A percentile compares a stretch with the other conserved stretches of the same genome.
Conservation (phyloP, 2,888 invertebrate genomes). For the Apodemia mormo region DNA sequence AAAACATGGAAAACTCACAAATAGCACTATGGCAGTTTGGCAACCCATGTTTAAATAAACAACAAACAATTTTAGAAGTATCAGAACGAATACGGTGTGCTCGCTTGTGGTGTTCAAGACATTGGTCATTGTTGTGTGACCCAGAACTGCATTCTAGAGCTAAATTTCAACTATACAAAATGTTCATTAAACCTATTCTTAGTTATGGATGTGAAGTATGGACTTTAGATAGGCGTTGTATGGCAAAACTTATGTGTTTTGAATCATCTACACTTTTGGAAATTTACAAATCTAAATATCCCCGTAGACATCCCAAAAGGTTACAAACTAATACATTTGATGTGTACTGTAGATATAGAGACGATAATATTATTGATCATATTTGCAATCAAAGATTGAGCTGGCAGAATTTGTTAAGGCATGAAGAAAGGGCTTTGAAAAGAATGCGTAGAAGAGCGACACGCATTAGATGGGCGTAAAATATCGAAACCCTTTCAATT, state of each 20-base stretch:
- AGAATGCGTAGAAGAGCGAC: constrained; percentile 23
- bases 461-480: constrained; percentile 22
- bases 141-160: constrained; percentile 43
- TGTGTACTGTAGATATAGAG: constrained; percentile 45
- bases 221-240: constrained; percentile 42
- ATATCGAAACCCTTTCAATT: too few relatives aligned
- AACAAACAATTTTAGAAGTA: constrained; percentile 46
- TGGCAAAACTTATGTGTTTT: constrained; percentile 47
- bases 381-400: constrained; percentile 47
- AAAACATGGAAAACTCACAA: constrained; percentile 4
- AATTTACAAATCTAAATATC: constrained; percentile 56
- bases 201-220: constrained; percentile 62
- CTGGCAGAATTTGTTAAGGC: constrained; percentile 46
- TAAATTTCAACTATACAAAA: constrained; percentile 53
- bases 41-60: constrained; percentile 42
- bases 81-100: constrained; percentile 52
- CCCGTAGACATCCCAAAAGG: constrained; percentile 47
- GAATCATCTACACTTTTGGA: constrained; percentile 49
- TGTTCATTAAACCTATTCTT: constrained; percentile 56
- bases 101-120: constrained; percentile 49
- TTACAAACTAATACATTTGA: constrained; percentile 40
- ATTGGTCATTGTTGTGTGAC: constrained; percentile 45
- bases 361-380: constrained; percentile 45
- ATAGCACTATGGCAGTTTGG: constrained; percentile 35
- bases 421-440: constrained; percentile 44